phyloP scores from a whole-genome alignment of 2,113 vertebrate species.

The Verasper variegatus region DNA sequence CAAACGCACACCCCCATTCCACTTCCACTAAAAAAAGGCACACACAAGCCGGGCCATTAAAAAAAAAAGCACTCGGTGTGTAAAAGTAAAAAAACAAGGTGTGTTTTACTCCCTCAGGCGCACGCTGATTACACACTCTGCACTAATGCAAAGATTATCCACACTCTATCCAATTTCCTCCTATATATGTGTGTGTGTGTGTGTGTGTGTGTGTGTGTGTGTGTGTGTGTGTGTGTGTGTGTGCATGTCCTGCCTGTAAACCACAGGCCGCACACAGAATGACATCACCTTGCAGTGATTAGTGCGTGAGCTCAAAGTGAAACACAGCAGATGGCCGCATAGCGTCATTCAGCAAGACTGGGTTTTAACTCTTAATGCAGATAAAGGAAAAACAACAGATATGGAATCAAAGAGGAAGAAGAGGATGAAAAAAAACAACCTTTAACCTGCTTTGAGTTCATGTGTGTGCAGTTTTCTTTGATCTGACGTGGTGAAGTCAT shows the following conservation, averaged over 20 bases:
- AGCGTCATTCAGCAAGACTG: background rate
- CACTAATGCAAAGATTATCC: slow-evolving; percentile 70
- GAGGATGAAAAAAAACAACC: background rate
- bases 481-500: slow-evolving; percentile 40
- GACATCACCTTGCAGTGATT: slow-evolving; percentile 72
- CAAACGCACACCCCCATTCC: background rate
- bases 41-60: slow-evolving; percentile 21
- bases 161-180: slow-evolving; percentile 67
- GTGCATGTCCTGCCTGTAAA: slow-evolving; percentile 26
- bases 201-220: background rate
- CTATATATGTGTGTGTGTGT: background rate
- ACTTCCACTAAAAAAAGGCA: slow-evolving; percentile 22
- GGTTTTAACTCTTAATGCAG: slow-evolving; percentile 3
- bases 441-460: background rate
- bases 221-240: slow-evolving; percentile 11
- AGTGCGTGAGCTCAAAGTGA: slow-evolving; percentile 41
- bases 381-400: slow-evolving; percentile 2
- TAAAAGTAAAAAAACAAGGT: slow-evolving; percentile 61
- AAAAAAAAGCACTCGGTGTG: slow-evolving; percentile 33
- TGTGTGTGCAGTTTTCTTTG: background rate
- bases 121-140: slow-evolving; percentile 65
- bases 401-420: slow-evolving; percentile 8
- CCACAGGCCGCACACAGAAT: slow-evolving; percentile 59
- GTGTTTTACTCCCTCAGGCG: slow-evolving; percentile 57
- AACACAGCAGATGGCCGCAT: slow-evolving; percentile 47